Percentiles rank a stretch among this genome's conserved stretches.
These are phyloP conservation scores for Branchinecta sandiegonensis DNA, from an alignment of 2,888 invertebrate genomes.

Conservation along the genomic window DNA sequence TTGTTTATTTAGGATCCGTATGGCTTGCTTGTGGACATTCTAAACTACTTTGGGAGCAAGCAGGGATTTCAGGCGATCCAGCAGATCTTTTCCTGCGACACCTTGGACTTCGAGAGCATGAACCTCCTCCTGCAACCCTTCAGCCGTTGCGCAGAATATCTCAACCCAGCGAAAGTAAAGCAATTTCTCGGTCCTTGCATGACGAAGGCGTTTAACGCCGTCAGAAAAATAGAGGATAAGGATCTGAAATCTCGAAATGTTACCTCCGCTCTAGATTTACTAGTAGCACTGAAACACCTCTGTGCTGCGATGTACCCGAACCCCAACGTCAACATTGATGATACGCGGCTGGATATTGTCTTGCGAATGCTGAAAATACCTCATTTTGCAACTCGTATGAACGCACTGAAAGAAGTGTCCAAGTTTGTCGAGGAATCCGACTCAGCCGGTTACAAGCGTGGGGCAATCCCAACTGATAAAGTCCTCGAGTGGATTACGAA, in stretches of 20 bases:
- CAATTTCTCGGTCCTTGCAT: conserved; percentile 35
- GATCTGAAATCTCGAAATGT: conserved; percentile 35
- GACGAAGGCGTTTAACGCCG: conserved; percentile 34
- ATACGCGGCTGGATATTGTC: conserved; percentile 34
- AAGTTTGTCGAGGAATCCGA: conserved; percentile 22
- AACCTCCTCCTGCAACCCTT: conserved; percentile 36
- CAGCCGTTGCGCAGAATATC: conserved; percentile 35
- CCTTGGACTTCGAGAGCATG: conserved; percentile 35
- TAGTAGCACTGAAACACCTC: conserved; percentile 35
- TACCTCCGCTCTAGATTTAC: conserved; percentile 30
- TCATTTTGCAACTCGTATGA: conserved; percentile 40
- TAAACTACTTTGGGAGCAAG: conserved; percentile 37
- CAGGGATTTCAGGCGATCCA: conserved; percentile 35
- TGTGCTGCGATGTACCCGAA: conserved; percentile 36
- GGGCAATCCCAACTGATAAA: conserved; percentile 29
- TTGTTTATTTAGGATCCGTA: conserved; percentile 31
- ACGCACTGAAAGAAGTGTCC: conserved; percentile 35
- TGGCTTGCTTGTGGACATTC: conserved; percentile 37
- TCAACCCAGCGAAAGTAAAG: conserved; percentile 27
- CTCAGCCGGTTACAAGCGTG: conserved; percentile 22
- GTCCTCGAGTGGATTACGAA: conserved; percentile 38
- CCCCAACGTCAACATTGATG: conserved; percentile 34
- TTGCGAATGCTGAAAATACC: conserved; percentile 38
- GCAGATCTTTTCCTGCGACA: conserved; percentile 30
- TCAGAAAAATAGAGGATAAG: conserved; percentile 34